phyloP scores from a whole-genome alignment of 1,140 invertebrate species.

The Atopsyche davidsoni region DNA sequence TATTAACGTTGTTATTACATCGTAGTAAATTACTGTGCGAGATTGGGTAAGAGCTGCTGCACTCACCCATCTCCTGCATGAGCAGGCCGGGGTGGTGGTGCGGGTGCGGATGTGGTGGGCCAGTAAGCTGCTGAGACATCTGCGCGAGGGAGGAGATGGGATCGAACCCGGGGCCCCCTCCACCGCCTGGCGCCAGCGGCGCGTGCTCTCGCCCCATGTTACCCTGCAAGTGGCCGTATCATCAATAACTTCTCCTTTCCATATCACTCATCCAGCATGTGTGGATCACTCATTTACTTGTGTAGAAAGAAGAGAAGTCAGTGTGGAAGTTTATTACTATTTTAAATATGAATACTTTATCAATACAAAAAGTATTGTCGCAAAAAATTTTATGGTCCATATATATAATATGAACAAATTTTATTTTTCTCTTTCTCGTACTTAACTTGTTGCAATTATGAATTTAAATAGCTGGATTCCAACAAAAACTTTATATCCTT shows the following conservation, averaged over 20 bases:
- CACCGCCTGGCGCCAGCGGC: conserved; percentile 39
- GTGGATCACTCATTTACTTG: too few relatives aligned
- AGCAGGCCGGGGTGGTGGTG: conserved; percentile 25
- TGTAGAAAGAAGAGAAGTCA: too few relatives aligned
- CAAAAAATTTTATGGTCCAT: too few relatives aligned
- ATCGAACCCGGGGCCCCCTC: conserved; percentile 61
- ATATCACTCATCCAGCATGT: too few relatives aligned
- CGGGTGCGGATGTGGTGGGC: conserved; percentile 21
- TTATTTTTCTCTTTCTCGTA: too few relatives aligned
- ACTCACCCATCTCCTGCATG: conserved; percentile 29
- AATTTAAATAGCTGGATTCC: too few relatives aligned
- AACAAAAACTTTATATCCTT: too few relatives aligned
- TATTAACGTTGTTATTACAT: not conserved
- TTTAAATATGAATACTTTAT: too few relatives aligned
- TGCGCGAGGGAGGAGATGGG: conserved; percentile 89
- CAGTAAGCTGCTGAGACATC: conserved; percentile 85
- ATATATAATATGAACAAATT: too few relatives aligned
- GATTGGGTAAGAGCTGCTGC: not conserved
- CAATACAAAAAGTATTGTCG: too few relatives aligned
- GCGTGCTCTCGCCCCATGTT: conserved; percentile 36
- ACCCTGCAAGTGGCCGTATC: conserved; percentile 11
- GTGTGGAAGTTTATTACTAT: too few relatives aligned
- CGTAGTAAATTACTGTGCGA: not conserved
- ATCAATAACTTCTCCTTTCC: not conserved
- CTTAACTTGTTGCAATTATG: too few relatives aligned